Conservation (phyloP, 2,888 invertebrate genomes). For the Lordiphosa andalusiaca region DNA sequence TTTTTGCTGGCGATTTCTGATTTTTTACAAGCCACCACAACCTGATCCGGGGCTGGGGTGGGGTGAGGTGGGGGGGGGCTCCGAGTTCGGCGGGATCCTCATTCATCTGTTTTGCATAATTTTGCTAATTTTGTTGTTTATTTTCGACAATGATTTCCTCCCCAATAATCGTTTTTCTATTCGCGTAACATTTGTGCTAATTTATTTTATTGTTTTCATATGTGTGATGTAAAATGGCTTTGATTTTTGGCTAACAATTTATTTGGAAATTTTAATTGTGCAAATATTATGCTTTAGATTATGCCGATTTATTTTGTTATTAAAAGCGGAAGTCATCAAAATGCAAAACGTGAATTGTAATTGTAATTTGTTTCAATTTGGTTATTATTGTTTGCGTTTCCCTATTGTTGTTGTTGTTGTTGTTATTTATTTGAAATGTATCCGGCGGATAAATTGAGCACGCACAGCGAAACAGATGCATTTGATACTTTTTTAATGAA, state of each 20-base stretch:
- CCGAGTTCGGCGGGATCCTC: slow-evolving; percentile 5
- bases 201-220: slow-evolving; percentile 62
- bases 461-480: slow-evolving; percentile 22
- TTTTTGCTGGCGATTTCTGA: slow-evolving; percentile 53
- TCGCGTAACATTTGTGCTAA: slow-evolving; percentile 59
- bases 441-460: slow-evolving; percentile 67
- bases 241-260: slow-evolving; percentile 68
- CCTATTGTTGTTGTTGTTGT: slow-evolving; percentile 51
- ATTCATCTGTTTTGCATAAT: slow-evolving; percentile 62
- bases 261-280: slow-evolving; percentile 76
- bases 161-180: slow-evolving; percentile 59
- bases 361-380: slow-evolving; percentile 45
- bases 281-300: slow-evolving; percentile 73
- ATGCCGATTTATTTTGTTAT: slow-evolving; percentile 76
- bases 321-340: slow-evolving; percentile 67
- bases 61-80: too few relatives aligned
- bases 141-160: slow-evolving; percentile 48
- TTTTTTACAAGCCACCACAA: slow-evolving; percentile 57
- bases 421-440: slow-evolving; percentile 71
- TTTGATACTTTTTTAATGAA: slow-evolving; percentile 53
- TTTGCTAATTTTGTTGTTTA: slow-evolving; percentile 72
- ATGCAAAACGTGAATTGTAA: slow-evolving; percentile 49
- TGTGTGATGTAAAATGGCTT: slow-evolving; percentile 57
- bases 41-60: slow-evolving; percentile 13
- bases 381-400: slow-evolving; percentile 39